Evolutionary conservation across 2,888 invertebrate species (phyloP).

Genomic region (Ophraella communa): DNA sequence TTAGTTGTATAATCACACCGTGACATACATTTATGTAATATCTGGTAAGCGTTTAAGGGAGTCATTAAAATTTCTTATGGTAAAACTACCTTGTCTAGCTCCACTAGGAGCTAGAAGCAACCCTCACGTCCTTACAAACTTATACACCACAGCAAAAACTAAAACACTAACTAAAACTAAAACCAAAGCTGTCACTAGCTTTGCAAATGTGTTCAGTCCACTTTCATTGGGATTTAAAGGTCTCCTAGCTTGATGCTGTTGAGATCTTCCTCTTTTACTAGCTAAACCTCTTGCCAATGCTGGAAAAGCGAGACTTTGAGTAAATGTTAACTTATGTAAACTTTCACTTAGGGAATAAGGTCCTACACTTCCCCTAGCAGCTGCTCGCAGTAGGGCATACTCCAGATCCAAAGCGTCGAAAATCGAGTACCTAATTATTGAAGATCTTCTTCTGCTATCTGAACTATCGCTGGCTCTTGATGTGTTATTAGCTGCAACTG

Average conservation of each 20-base stretch:
- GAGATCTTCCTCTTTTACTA: conserved; percentile 66
- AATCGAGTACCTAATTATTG: conserved; percentile 69
- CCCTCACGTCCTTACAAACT: conserved; percentile 78
- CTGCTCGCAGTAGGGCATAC: conserved; percentile 72
- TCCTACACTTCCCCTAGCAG: conserved; percentile 74
- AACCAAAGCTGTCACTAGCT: conserved; percentile 73
- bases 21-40: conserved; percentile 5
- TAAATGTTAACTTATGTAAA: conserved; percentile 75
- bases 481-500: conserved; percentile 44
- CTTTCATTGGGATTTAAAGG: conserved; percentile 69
- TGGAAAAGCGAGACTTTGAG: conserved; percentile 76
- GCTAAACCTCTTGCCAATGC: conserved; percentile 73
- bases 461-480: conserved; percentile 54
- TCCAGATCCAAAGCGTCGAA: conserved; percentile 76
- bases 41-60: background rate
- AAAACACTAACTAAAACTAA: conserved; percentile 73
- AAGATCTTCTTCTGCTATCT: conserved; percentile 64
- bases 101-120: conserved; percentile 72
- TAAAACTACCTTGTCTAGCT: conserved; percentile 48
- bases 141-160: conserved; percentile 76
- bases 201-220: conserved; percentile 74
- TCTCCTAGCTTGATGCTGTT: conserved; percentile 60
- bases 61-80: conserved; percentile 39
- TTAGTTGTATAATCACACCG: background rate
- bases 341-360: conserved; percentile 75